Evolutionary conservation across 2,888 invertebrate species (phyloP), one percentile per base, ranked within the genome.

Genomic region (Callosobruchus maculatus): DNA sequence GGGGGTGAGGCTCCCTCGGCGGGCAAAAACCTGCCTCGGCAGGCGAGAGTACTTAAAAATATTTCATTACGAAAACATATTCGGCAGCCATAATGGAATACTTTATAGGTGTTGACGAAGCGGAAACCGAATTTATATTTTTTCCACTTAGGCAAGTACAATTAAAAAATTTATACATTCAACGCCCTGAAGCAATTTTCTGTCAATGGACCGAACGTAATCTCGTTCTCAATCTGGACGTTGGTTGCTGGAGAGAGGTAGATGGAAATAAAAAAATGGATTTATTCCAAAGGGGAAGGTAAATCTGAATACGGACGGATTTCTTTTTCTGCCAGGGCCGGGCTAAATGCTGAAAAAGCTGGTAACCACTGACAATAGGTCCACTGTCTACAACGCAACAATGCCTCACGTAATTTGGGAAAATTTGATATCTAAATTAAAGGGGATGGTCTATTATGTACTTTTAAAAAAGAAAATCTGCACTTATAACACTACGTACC

Each of bases 151-250:
- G 81, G 80, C 81, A 82, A 80, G 79, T 80, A 82, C 82, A 83
- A 83, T 83, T 83, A 83, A 81, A 82, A 82, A 81, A 83, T 81
- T 79, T 80, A 83, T 82, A 80, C 79, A 79, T 80, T 79, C 80
- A 78, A 78, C 80, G 80, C 80, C 85, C 83, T 79, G 77, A 76
- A 83, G 84, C 84, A 82, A 84, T 85, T 85, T 82, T 80, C 78
- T 81, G 80, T 82, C 85, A 83, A 85, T 85, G 83, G 83, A 85
- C 84, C 85, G 83, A 83, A 78, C 75, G 81, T 85, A 85, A 85
- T 85, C 84, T 84, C 82, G 81, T 85, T 84, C 84, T 84, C 84
- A 82, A 83, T 83, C 82, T 83, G 80, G 83, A 84, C 82, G 82
- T 81, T 81, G 30, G 30, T 30, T 3, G 4, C 4, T 30, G 30